Evolutionary conservation across 2,888 invertebrate species (phyloP), one percentile per base, ranked within the genome.

Genomic region (Rotaria sp.): DNA sequence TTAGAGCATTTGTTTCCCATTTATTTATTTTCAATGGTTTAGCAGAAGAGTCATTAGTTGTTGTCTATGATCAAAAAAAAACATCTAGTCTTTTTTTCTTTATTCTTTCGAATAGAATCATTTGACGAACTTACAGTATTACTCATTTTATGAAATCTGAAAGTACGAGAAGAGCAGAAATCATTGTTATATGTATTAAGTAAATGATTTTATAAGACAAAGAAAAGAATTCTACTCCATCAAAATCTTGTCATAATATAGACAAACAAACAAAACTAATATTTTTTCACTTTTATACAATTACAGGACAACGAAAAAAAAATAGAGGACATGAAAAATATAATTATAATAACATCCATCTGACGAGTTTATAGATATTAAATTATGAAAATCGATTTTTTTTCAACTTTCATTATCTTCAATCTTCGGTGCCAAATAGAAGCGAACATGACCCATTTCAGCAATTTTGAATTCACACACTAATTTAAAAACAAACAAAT

Each of bases 361-460:
- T 67, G 67, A 67, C 67, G 35, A 35, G 35, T 15, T 67, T 67
- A 35, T 67, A n/a, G n/a, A n/a, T n/a, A n/a, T n/a, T n/a, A n/a
- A n/a, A n/a, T n/a, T n/a, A n/a, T n/a, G n/a, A n/a, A n/a, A n/a
- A n/a, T n/a, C n/a, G n/a, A n/a, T n/a, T n/a, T n/a, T n/a, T n/a
- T n/a, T n/a, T n/a, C n/a, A 86, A 55, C 75, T 86, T 74, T 97
- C 97, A 89, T 96, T 96, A 88, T 99, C 99, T 92, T 99, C 99
- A 90, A 99, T 98, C 93, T 99, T 99, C 59, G 99, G 99, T 85
- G 99, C 99, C 90, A 99, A 93, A 92, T 98, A 99, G 92, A 97
- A 99, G 87, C 97, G 94, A 88, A 99, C 95, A 90, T 96, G 95
- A 0, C 99, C 99, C 90, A 97, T 94, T 87, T 98, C 96, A 87